These are phyloP conservation scores for Plestiodon gilberti DNA, from an alignment of 2,113 vertebrate species.

Conservation along the genomic window DNA sequence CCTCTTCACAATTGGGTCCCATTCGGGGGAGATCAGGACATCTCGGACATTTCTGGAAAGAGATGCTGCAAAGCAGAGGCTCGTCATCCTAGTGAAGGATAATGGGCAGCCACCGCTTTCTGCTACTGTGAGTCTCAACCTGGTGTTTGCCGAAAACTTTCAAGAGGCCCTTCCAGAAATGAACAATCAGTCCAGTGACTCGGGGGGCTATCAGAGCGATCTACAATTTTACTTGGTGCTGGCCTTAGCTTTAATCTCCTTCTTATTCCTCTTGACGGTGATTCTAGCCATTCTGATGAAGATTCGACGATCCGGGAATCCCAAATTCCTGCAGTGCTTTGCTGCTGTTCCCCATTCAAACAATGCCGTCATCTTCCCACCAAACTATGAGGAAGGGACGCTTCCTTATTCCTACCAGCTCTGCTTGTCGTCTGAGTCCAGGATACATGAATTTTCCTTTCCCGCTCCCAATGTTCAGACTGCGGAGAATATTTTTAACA, in stretches of 20 bases:
- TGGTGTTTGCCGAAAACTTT: conserved; percentile 80
- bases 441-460: not conserved
- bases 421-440: conserved; percentile 12
- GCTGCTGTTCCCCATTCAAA: conserved; percentile 32
- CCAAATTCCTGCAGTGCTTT: conserved; percentile 32
- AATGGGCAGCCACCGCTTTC: conserved; percentile 51
- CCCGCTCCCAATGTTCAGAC: conserved; percentile 25
- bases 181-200: not conserved
- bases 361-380: conserved; percentile 5
- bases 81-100: conserved; percentile 53
- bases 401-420: conserved; percentile 29
- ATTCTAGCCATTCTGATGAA: conserved; percentile 39
- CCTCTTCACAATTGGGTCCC: conserved; percentile 22
- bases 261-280: conserved; percentile 59
- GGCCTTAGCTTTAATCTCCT: conserved; percentile 60
- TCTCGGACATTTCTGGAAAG: conserved; percentile 30
- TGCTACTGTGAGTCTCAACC: conserved; percentile 73
- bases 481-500: conserved; percentile 50
- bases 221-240: conserved; percentile 66
- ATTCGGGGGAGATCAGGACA: conserved; percentile 43
- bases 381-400: conserved; percentile 36
- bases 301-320: conserved; percentile 20
- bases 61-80: conserved; percentile 45
- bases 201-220: conserved; percentile 43
- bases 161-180: conserved; percentile 55